phyloP scores from a whole-genome alignment of 2,113 vertebrate species.

The Lampris megalopsis region DNA sequence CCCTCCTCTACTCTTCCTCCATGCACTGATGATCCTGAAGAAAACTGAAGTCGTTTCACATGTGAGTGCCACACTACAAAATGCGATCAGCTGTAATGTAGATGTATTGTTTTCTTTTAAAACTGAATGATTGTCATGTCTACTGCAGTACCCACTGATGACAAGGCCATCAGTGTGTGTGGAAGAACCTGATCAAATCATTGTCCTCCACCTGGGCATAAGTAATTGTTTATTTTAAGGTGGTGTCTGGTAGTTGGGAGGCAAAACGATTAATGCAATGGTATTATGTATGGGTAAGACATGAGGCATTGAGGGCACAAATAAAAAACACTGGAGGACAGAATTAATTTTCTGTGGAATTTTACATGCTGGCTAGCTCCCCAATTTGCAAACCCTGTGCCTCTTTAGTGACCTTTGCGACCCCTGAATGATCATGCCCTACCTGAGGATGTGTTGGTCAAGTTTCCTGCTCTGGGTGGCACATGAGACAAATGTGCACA shows the following conservation, averaged over 20 bases:
- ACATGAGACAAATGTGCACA: conserved; percentile 17
- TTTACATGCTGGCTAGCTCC: conserved; percentile 19
- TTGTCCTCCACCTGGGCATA: background rate
- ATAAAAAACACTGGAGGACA: conserved; percentile 19
- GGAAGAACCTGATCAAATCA: conserved; percentile 6
- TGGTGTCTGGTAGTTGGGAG: background rate
- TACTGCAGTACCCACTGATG: conserved; percentile 49
- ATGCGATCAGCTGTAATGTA: conserved; percentile 31
- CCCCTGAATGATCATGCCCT: conserved; percentile 56
- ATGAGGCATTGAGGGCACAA: conserved; percentile 7
- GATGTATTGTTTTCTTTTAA: background rate
- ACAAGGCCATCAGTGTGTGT: conserved; percentile 41
- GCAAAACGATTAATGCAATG: background rate
- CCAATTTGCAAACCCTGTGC: conserved; percentile 52
- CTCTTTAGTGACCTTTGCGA: conserved; percentile 51
- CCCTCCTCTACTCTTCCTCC: conserved; percentile 17
- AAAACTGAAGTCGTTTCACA: conserved; percentile 27
- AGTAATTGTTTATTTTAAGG: background rate
- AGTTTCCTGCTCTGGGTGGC: conserved; percentile 36
- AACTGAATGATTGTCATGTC: conserved; percentile 60
- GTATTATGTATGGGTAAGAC: background rate
- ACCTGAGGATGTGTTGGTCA: conserved; percentile 13
- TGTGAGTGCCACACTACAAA: conserved; percentile 40
- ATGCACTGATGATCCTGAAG: conserved; percentile 21
- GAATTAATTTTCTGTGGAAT: conserved; percentile 10